These are phyloP conservation scores for Peromyscus nudipes DNA, from an alignment of 2,797 vertebrate genomes.

Conservation along the genomic window DNA sequence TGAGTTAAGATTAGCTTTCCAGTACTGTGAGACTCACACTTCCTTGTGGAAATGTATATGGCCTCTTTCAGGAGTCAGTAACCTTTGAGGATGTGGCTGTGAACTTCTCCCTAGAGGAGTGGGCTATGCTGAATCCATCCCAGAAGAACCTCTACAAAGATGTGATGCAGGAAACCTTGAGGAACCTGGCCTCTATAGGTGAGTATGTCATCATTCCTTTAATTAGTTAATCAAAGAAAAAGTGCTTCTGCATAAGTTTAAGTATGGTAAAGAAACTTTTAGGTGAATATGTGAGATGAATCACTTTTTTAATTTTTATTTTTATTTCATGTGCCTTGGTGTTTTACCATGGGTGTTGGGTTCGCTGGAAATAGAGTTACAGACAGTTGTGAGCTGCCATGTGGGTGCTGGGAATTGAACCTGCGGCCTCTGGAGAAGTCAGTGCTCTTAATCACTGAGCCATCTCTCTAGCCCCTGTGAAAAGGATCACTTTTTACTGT, in stretches of 20 bases:
- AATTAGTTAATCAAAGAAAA: not conserved
- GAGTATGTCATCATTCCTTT: not conserved
- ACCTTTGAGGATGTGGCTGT: constrained; percentile 62
- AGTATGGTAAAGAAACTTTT: not conserved
- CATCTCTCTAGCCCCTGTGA: not conserved
- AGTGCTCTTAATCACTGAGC: not conserved
- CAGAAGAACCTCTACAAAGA: constrained; percentile 59
- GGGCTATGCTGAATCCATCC: constrained; percentile 15
- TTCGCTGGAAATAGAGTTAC: not conserved
- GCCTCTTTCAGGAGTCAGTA: constrained; percentile 13
- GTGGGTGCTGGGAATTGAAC: not conserved
- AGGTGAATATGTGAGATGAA: not conserved
- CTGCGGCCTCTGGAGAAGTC: not conserved
- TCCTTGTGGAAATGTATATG: not conserved
- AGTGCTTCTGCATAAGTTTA: not conserved
- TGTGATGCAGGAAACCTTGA: constrained; percentile 54
- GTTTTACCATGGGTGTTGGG: not conserved
- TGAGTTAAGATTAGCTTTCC: not conserved
- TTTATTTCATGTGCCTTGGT: not conserved
- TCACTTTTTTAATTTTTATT: not conserved
- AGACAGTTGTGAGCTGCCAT: not conserved
- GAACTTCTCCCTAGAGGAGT: constrained; percentile 56
- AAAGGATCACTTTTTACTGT: not conserved
- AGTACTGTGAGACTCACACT: not conserved
- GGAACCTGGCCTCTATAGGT: constrained; percentile 28